Evolutionary conservation across 2,113 vertebrate species (phyloP).

Genomic region (Gambusia holbrooki): DNA sequence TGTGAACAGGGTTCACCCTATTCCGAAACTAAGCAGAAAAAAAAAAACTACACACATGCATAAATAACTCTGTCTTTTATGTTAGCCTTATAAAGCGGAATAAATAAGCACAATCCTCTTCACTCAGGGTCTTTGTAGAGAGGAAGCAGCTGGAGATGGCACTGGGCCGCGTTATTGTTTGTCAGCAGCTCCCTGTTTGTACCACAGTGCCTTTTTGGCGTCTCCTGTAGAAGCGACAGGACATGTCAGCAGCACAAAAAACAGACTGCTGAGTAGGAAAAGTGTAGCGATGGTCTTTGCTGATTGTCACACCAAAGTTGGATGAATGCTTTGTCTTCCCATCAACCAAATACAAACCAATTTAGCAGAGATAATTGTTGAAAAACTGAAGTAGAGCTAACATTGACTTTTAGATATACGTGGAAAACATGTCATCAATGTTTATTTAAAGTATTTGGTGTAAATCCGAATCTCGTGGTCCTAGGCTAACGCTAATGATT

Average conservation of each 20-base stretch:
- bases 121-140: conserved; percentile 54
- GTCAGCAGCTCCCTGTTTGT: conserved; percentile 55
- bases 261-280: conserved; percentile 6
- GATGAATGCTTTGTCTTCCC: too few relatives aligned
- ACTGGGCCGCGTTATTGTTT: conserved; percentile 70
- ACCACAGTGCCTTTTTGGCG: conserved; percentile 53
- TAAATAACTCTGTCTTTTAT: conserved; percentile 64
- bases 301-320: too few relatives aligned
- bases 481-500: too few relatives aligned
- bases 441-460: too few relatives aligned
- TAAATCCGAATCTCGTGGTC: too few relatives aligned
- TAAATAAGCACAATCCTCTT: conserved; percentile 66
- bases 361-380: too few relatives aligned
- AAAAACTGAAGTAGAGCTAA: too few relatives aligned
- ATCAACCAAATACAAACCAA: too few relatives aligned
- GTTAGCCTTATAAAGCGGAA: conserved; percentile 60
- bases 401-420: too few relatives aligned
- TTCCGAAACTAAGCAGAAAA: conserved; percentile 57
- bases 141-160: conserved; percentile 77
- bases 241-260: conserved; percentile 48
- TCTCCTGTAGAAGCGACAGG: conserved; percentile 35
- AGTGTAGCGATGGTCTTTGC: not conserved
- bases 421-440: too few relatives aligned
- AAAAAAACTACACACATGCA: conserved; percentile 51
- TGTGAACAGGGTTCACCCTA: conserved; percentile 7